Conservation (phyloP, 1,140 invertebrate genomes). For the Polyergus mexicanus region DNA sequence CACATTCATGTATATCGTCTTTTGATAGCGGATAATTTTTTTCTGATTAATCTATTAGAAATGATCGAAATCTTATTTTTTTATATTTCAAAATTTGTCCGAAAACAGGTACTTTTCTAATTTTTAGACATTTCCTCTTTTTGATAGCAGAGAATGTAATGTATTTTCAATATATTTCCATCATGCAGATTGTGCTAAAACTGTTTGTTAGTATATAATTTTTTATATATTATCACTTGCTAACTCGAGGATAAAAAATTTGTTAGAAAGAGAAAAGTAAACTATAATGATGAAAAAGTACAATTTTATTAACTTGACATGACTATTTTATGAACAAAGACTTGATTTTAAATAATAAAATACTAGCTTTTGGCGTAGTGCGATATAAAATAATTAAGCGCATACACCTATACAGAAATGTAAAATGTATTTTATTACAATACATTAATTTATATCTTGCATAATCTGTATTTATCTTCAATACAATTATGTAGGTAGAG, state of each 20-base stretch:
- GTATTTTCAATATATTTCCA: neutral
- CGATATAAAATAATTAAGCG: slow-evolving; percentile 22
- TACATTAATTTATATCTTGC: slow-evolving; percentile 21
- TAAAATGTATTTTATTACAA: slow-evolving; percentile 40
- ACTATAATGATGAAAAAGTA: slow-evolving; percentile 7
- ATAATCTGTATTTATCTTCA: slow-evolving; percentile 26
- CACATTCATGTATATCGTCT: neutral
- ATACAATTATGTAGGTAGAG: slow-evolving; percentile 2
- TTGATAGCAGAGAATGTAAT: neutral
- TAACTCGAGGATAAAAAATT: neutral
- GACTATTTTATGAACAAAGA: slow-evolving; percentile 47
- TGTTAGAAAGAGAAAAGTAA: slow-evolving; percentile 1
- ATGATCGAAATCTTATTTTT: neutral
- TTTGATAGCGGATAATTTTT: neutral
- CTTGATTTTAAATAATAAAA: slow-evolving; percentile 9
- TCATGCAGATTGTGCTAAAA: slow-evolving; percentile 10
- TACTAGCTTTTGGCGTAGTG: neutral
- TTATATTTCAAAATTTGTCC: slow-evolving; percentile 17
- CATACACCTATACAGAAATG: slow-evolving; percentile 16
- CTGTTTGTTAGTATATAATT: neutral
- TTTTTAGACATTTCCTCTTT: neutral
- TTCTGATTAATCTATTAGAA: slow-evolving; percentile 6
- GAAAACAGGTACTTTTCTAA: slow-evolving; percentile 1
- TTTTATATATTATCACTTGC: neutral
- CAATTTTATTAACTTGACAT: slow-evolving; percentile 50